phyloP scores from a whole-genome alignment of 2,888 invertebrate species.

The Hypomecis punctinalis region DNA sequence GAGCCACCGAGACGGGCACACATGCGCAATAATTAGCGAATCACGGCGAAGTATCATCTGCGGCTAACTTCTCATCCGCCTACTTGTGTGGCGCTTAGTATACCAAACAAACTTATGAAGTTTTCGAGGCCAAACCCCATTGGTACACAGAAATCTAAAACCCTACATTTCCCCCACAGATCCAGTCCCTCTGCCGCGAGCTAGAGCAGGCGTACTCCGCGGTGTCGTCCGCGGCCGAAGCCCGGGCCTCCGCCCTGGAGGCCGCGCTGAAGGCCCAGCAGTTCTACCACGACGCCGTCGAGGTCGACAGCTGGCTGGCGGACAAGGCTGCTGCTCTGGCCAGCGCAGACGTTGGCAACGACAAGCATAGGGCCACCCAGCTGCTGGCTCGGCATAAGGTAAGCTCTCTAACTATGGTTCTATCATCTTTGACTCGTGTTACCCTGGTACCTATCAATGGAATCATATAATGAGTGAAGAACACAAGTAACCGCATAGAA shows the following conservation, averaged over 20 bases:
- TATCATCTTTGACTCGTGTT: no score
- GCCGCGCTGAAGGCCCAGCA: constrained; percentile 95
- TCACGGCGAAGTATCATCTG: no score
- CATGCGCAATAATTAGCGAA: no score
- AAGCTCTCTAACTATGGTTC: constrained; percentile 20
- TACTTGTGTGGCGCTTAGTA: no score
- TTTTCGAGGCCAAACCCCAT: no score
- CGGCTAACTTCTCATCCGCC: no score
- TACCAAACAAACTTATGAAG: no score
- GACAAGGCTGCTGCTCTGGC: constrained; percentile 93
- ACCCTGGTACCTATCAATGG: no score
- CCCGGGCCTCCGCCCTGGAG: constrained; percentile 91
- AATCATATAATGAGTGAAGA: no score
- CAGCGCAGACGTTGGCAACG: constrained; percentile 94
- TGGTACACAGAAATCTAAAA: neutral
- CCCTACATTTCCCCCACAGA: constrained; percentile 73
- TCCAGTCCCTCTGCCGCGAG: constrained; percentile 90
- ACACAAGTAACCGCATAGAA: no score
- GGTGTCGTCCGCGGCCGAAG: constrained; percentile 88
- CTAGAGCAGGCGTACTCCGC: constrained; percentile 90
- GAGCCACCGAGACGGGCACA: no score
- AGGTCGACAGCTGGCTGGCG: constrained; percentile 96
- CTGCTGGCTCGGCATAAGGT: constrained; percentile 97
- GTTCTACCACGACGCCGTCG: constrained; percentile 95
- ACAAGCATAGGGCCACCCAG: constrained; percentile 96